Conservation (phyloP, 2,113 vertebrate species). For the Anoura caudifer region DNA sequence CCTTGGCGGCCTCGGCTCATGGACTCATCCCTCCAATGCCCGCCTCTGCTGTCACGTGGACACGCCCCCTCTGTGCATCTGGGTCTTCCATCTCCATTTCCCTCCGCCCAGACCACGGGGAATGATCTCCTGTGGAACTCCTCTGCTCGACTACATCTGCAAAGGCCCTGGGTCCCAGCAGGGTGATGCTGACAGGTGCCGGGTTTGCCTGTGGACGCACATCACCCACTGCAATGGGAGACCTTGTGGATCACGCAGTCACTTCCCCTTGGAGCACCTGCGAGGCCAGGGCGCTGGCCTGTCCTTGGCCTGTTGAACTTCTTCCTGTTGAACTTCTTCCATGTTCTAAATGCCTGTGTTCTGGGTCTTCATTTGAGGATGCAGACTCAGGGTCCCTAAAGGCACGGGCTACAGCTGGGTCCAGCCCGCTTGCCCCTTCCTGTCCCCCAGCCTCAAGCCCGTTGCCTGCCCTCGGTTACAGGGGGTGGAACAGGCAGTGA, state of each 20-base stretch:
- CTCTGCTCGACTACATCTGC: neutral
- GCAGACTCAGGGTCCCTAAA: neutral
- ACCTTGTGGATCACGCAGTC: fast-evolving
- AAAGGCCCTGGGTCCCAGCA: neutral
- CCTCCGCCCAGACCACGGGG: neutral
- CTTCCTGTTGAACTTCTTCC: no score
- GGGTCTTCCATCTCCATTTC: neutral
- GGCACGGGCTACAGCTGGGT: fast-evolving
- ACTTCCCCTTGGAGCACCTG: neutral
- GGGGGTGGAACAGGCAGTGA: neutral
- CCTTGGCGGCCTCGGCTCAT: fast-evolving
- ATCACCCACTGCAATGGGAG: fast-evolving
- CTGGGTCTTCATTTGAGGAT: neutral
- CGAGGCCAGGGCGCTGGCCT: fast-evolving
- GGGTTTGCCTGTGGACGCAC: neutral
- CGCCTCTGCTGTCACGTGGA: fast-evolving
- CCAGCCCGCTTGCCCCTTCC: neutral
- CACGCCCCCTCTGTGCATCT: fast-evolving
- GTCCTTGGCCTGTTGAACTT: no score
- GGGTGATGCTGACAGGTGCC: fast-evolving
- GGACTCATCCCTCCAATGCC: fast-evolving
- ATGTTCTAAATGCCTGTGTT: neutral
- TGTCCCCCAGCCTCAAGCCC: neutral
- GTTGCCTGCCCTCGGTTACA: neutral
- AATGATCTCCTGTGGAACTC: neutral